Evolutionary conservation across 2,888 invertebrate species (phyloP), one percentile per base, ranked within the genome.

Genomic region (Cephus pygmeus): DNA sequence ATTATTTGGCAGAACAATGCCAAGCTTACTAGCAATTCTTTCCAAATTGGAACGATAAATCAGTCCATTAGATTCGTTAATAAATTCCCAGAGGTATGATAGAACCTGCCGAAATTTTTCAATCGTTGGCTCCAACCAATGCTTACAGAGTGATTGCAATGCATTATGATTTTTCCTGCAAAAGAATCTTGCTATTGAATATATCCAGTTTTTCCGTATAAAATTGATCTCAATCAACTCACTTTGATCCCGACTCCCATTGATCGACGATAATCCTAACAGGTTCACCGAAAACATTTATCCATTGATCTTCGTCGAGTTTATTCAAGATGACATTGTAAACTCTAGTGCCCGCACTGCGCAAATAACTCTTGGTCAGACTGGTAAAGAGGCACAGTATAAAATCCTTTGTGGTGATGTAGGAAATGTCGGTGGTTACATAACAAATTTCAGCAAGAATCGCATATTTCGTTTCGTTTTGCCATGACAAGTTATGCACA

Each of bases 281-380:
- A 69, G 84, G 80, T 11, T 82, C 34, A 69, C 91, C 84, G 85
- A 94, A 94, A 80, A 92, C 79, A 73, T 84, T 78, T 81, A 88
- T 91, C 94, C 94, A 94, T 73, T 92, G 89, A 35, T 90, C 87
- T 77, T 91, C 90, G 75, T 87, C 85, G 12, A 93, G 81, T 82
- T 92, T 92, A 34, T 92, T 92, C 34, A 93, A 84, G 79, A 94
- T 87, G 34, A 92, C 90, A 87, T 90, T 92, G 84, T 95, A 95
- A 89, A 95, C 92, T 85, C 94, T 94, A 74, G 94, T 93, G 34
- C 94, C 94, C 56, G 94, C 92, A 33, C 94, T 93, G 6, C 94
- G 93, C 56, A 95, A 89, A 79, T 94, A 93, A 80, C 92, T 92
- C 88, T 92, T 93, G 76, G 92, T 87, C 80, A 94, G 88, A 81